A percentile compares a stretch with the other conserved stretches of the same genome.
These are phyloP conservation scores for Phataginus tricuspis DNA, from an alignment of 2,797 vertebrate species.

Conservation along the genomic window DNA sequence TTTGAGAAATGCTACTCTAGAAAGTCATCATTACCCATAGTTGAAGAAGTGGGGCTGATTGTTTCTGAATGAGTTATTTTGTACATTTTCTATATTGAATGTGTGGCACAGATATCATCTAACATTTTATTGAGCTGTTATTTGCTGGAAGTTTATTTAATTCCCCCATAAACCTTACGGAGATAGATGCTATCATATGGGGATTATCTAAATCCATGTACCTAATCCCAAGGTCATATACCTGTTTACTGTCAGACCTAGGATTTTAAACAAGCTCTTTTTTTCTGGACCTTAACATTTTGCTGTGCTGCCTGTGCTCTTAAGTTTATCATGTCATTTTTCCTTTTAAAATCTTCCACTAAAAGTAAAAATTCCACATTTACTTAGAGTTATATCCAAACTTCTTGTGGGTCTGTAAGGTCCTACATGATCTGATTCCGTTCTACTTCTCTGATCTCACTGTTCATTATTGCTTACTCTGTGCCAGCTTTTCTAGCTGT, in stretches of 20 bases:
- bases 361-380: neutral
- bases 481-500: neutral
- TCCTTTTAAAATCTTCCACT: neutral
- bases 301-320: neutral
- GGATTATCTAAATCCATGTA: neutral
- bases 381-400: neutral
- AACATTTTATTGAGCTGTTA: slow-evolving; percentile 26
- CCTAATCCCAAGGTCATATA: slow-evolving; percentile 2
- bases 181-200: neutral
- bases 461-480: neutral
- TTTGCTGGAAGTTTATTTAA: neutral
- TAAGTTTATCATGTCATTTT: neutral
- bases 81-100: neutral
- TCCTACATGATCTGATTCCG: neutral
- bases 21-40: slow-evolving; percentile 1
- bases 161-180: neutral
- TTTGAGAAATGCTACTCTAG: neutral
- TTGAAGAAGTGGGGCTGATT: slow-evolving; percentile 32
- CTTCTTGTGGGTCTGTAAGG: neutral
- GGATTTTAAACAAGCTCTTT: slow-evolving; percentile 3
- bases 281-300: neutral
- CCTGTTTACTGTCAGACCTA: neutral
- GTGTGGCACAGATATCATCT: neutral
- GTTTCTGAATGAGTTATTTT: slow-evolving; percentile 4
- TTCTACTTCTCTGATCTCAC: neutral